Base-by-base conservation (phyloP, 2,888 invertebrate species). In the Melanophora roralis region DNA sequence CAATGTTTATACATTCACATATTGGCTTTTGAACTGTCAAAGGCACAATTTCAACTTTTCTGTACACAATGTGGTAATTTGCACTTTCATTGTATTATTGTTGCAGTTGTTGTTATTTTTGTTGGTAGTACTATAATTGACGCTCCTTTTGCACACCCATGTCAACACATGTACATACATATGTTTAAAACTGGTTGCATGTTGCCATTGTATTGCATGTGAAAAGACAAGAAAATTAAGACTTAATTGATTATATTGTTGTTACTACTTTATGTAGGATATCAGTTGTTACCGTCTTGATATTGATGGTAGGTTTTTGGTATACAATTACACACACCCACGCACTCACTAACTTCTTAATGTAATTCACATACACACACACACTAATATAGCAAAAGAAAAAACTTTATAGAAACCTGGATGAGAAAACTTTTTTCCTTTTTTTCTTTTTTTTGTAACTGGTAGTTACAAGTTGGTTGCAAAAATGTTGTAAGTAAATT, bases 181-280 rank as follows among this genome's bases (percentile, higher is more conserved):
- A 36, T 36, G 5, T 36, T 9, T 36, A 36, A 11, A 36, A 3
- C 36, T 36, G 8, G 36, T 36, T 43, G 32, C 32, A 12, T 19
- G 21, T 19, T 45, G 45, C 21, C 40, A 21, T 43, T 11, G 43
- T 62, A 53, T 43, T 53, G 55, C 65, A 62, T 72, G 32, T 75
- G 71, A 38, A 51, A 64, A 57, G 76, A 80, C 72, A 80, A 73
- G 67, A 80, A 80, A 80, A 76, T 80, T 76, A 73, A 76, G 72
- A 73, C 72, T 80, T 80, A 80, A 80, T 80, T 80, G 80, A 80
- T 80, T 80, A 80, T 72, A 80, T 80, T 76, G 80, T 80, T 80
- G 49, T 32, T 47, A 36, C 34, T 53, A 72, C 55, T 45, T 4
- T 53, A 45, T 53, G 72, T 72, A 72, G 72, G 62, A 55, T 72